Percentiles rank a stretch among this genome's conserved stretches.
Evolutionary conservation across 2,113 vertebrate species (phyloP).

Genomic region (Gymnobelideus leadbeateri): DNA sequence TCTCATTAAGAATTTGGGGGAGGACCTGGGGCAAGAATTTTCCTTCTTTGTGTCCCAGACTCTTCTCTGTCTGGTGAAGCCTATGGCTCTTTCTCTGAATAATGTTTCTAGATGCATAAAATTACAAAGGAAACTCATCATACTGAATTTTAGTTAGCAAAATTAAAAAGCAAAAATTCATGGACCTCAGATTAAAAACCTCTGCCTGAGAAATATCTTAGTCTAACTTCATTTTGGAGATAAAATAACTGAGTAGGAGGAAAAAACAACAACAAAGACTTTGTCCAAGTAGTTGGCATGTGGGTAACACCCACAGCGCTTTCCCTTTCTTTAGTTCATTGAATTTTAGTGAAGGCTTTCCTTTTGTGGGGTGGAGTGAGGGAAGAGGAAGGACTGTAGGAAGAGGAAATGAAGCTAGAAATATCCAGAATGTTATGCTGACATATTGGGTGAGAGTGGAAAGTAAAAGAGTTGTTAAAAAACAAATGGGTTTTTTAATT

Average conservation of each 20-base stretch:
- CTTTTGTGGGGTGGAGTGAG: neutral
- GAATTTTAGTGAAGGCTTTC: neutral
- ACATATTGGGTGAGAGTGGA: neutral
- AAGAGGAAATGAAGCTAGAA: neutral
- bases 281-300: neutral
- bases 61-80: neutral
- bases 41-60: neutral
- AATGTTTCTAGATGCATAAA: neutral
- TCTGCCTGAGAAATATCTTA: neutral
- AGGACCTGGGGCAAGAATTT: neutral
- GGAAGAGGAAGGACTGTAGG: neutral
- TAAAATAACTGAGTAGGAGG: neutral
- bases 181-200: neutral
- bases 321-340: neutral
- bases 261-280: neutral
- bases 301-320: neutral
- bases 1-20: neutral
- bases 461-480: neutral
- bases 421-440: neutral
- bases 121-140: neutral
- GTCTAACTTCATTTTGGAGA: neutral
- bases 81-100: neutral
- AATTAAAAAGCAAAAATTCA: neutral
- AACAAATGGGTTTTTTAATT: neutral
- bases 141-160: neutral